Conservation (phyloP, 2,888 invertebrate species). For the Euzophera pinguis region DNA sequence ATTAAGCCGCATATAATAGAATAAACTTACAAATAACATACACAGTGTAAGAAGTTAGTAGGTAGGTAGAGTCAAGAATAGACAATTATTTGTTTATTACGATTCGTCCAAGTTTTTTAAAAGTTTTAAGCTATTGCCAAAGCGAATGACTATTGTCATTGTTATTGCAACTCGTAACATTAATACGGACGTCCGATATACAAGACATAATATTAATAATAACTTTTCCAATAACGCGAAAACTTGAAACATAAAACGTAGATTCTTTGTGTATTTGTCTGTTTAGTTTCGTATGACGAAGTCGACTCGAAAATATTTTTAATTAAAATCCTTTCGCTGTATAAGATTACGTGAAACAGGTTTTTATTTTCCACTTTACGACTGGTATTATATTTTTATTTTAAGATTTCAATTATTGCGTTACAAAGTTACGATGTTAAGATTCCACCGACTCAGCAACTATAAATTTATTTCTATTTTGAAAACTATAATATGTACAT, state of each 20-base stretch:
- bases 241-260: constrained; percentile 21
- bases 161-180: constrained; percentile 1
- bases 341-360: not conserved
- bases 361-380: not conserved
- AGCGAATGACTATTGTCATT: not conserved
- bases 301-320: not conserved
- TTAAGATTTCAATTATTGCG: too few relatives aligned
- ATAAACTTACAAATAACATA: too few relatives aligned
- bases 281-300: constrained; percentile 3
- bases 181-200: not conserved
- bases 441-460: too few relatives aligned
- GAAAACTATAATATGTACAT: too few relatives aligned
- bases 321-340: constrained; percentile 1
- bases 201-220: constrained; percentile 16
- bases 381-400: too few relatives aligned
- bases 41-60: too few relatives aligned
- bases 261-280: not conserved
- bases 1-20: too few relatives aligned
- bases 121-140: not conserved
- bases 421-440: too few relatives aligned
- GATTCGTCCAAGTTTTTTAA: not conserved
- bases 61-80: not conserved
- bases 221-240: constrained; percentile 26
- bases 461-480: too few relatives aligned
- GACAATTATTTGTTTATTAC: not conserved